Percentiles rank a stretch among this genome's conserved stretches.
Evolutionary conservation across 2,113 vertebrate genomes (phyloP).

Genomic region (Chlorodrepanis virens): DNA sequence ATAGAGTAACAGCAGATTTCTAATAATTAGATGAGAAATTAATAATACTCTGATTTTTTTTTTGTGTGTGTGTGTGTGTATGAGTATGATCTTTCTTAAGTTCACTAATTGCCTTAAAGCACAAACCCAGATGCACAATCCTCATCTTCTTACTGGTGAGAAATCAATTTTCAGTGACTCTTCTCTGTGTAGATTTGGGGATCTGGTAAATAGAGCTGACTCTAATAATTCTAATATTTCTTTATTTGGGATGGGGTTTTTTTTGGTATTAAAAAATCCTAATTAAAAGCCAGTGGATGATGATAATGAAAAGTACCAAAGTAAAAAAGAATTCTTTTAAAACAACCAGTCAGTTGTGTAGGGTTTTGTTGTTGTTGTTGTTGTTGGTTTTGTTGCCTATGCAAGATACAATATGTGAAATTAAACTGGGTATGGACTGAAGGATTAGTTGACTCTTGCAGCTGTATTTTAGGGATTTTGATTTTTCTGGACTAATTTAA

Average conservation of each 20-base stretch:
- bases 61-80: too few relatives aligned
- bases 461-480: background rate
- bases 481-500: background rate
- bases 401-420: background rate
- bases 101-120: background rate
- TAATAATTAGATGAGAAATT: background rate
- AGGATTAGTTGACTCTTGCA: background rate
- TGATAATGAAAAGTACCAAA: background rate
- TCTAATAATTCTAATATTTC: background rate
- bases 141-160: background rate
- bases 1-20: background rate
- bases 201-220: background rate
- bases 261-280: background rate
- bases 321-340: background rate
- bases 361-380: accelerated
- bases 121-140: background rate
- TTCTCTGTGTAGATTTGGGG: background rate
- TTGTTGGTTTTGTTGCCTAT: background rate
- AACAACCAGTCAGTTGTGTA: background rate
- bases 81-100: background rate
- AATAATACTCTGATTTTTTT: background rate
- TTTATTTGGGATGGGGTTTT: accelerated
- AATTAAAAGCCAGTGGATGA: background rate
- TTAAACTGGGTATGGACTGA: background rate
- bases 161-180: background rate